Evolutionary conservation across 2,888 invertebrate species (phyloP), one percentile per base, ranked within the genome.

Genomic region (Cerastis rubricosa): DNA sequence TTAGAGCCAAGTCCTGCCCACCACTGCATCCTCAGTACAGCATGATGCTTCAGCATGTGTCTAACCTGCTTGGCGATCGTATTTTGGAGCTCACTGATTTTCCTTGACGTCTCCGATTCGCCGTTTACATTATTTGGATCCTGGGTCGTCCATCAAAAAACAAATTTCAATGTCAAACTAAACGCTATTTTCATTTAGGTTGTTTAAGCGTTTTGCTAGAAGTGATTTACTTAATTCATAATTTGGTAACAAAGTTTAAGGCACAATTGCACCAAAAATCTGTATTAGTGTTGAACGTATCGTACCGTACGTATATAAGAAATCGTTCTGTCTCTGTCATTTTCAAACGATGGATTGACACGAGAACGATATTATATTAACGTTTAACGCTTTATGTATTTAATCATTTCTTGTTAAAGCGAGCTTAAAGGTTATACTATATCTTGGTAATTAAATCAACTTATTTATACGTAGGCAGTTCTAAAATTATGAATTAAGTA

Each of bases 51-150:
- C 81, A 86, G 83, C 83, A 81, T 81, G 73, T 81, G 45, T 86
- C 96, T 96, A 94, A 98, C 98, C 98, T 99, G 99, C 95, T 98
- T 98, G 94, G 98, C 98, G 95, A 98, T 97, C 90, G 98, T 98
- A 93, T 98, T 97, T 97, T 98, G 98, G 90, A 98, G 97, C 95
- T 98, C 98, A 92, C 98, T 97, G 91, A 98, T 97, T 97, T 97
- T 97, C 92, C 94, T 94, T 92, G 92, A 90, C 90, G 90, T 90
- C 89, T 96, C 96, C 91, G 94, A 90, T 87, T 96, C 95, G 90
- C 95, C 96, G 94, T 95, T 95, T 87, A 95, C 92, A 94, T 91
- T 95, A 95, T 91, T 94, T 92, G 91, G 92, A 86, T 96, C 96
- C 96, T 96, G 95, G 88, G 92, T 89, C 93, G 89, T 91, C 92